Conservation (phyloP, 2,113 vertebrate species). For the Pelmatolapia mariae region DNA sequence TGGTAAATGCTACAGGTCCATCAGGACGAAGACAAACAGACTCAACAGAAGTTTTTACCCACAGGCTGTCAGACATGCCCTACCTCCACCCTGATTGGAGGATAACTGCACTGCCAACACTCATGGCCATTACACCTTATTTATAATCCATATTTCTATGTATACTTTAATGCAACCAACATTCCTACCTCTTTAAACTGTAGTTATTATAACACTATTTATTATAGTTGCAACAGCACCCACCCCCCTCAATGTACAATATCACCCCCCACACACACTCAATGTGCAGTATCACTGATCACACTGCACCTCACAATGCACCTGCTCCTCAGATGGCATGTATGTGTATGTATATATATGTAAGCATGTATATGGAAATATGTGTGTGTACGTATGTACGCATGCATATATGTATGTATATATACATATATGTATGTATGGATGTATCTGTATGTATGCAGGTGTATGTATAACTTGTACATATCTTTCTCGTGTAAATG, state of each 20-base stretch:
- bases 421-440: no score
- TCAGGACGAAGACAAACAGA: not conserved
- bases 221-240: not conserved
- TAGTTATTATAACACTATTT: not conserved
- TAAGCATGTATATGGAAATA: no score
- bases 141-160: not conserved
- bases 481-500: no score
- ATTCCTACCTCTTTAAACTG: not conserved
- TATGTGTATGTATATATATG: no score
- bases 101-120: not conserved
- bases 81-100: not conserved
- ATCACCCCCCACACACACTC: accelerated
- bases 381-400: no score
- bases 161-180: not conserved
- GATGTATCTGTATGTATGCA: no score
- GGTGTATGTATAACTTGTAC: no score
- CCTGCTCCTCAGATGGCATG: no score
- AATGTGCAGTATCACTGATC: no score
- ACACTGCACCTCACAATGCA: no score
- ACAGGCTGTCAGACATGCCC: not conserved
- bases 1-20: not conserved
- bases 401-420: no score
- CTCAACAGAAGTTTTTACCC: not conserved
- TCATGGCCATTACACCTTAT: not conserved
- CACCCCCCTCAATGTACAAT: no score